Evolutionary conservation across 2,797 vertebrate species (phyloP).

Genomic region (Leptodactylus fallax): DNA sequence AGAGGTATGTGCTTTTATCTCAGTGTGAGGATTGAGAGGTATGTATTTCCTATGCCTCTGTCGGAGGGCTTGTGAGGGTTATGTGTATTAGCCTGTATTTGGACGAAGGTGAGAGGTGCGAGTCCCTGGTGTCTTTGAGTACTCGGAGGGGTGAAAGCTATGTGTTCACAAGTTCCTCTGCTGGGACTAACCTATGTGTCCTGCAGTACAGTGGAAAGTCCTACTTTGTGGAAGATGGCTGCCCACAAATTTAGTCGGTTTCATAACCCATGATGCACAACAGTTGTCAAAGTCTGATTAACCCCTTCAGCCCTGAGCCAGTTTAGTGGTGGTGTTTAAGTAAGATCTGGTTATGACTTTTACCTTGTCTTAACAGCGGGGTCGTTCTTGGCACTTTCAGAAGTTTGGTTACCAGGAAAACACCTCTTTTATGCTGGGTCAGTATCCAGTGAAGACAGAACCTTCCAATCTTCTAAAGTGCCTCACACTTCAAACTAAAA

Average conservation of each 20-base stretch:
- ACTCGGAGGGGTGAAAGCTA: conserved; percentile 55
- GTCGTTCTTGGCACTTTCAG: conserved; percentile 54
- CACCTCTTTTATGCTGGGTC: conserved; percentile 40
- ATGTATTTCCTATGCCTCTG: conserved; percentile 53
- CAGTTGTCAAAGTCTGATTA: conserved; percentile 60
- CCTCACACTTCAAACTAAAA: conserved; percentile 58
- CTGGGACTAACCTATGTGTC: conserved; percentile 38
- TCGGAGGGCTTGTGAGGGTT: conserved; percentile 41
- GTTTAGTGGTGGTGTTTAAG: conserved; percentile 50
- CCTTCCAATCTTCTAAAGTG: conserved; percentile 61
- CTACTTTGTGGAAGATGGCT: conserved; percentile 55
- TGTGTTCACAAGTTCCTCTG: conserved; percentile 46
- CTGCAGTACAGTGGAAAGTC: conserved; percentile 42
- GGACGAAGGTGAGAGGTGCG: conserved; percentile 42
- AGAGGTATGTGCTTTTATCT: conserved; percentile 74
- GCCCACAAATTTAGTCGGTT: conserved; percentile 56
- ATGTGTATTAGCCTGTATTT: conserved; percentile 44
- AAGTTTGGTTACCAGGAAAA: conserved; percentile 50
- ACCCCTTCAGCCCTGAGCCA: conserved; percentile 64
- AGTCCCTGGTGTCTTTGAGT: conserved; percentile 58
- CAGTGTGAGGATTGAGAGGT: conserved; percentile 78
- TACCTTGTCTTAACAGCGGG: conserved; percentile 29
- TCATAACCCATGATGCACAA: conserved; percentile 63
- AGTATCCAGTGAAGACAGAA: conserved; percentile 45
- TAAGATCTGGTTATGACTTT: conserved; percentile 46